These are phyloP conservation scores for Mercenaria mercenaria DNA, from an alignment of 1,140 invertebrate species.

Conservation along the genomic window DNA sequence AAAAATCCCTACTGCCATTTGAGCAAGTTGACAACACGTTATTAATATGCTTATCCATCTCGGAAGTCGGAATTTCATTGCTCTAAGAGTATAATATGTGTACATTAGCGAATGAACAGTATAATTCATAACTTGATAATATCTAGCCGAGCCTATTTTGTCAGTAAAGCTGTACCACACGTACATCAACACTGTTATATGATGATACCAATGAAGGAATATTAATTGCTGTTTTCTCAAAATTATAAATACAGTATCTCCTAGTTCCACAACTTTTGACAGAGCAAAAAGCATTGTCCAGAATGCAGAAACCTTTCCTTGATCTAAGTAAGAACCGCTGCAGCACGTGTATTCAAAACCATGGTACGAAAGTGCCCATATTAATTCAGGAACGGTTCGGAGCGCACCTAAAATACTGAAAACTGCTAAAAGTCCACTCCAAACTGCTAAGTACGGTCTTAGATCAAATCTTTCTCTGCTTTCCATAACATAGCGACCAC, in stretches of 20 bases:
- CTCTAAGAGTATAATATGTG: constrained; percentile 96
- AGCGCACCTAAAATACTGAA: constrained; percentile 97
- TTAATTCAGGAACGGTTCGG: constrained; percentile 89
- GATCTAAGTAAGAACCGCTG: constrained; percentile 87
- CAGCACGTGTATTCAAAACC: constrained; percentile 98
- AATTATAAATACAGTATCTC: constrained; percentile 98
- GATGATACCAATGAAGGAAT: constrained; percentile 97
- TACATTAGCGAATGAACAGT: constrained; percentile 99
- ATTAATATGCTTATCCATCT: constrained; percentile 95
- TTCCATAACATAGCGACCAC: constrained; percentile 96
- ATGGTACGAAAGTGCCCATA: constrained; percentile 94
- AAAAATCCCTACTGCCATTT: constrained; percentile 97
- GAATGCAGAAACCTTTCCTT: constrained; percentile 87
- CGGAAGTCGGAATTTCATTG: constrained; percentile 95
- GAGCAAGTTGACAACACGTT: constrained; percentile 95
- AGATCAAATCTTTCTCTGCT: constrained; percentile 95
- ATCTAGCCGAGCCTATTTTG: constrained; percentile 95
- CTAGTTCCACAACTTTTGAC: constrained; percentile 97
- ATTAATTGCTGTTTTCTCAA: constrained; percentile 98
- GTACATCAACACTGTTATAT: constrained; percentile 93
- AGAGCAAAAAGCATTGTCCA: constrained; percentile 97
- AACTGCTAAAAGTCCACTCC: constrained; percentile 96
- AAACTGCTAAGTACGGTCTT: constrained; percentile 93
- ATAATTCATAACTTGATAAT: constrained; percentile 99
- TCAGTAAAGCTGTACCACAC: constrained; percentile 99